Evolutionary conservation across 2,797 vertebrate species (phyloP).

Genomic region (Dromococcyx pavoninus): DNA sequence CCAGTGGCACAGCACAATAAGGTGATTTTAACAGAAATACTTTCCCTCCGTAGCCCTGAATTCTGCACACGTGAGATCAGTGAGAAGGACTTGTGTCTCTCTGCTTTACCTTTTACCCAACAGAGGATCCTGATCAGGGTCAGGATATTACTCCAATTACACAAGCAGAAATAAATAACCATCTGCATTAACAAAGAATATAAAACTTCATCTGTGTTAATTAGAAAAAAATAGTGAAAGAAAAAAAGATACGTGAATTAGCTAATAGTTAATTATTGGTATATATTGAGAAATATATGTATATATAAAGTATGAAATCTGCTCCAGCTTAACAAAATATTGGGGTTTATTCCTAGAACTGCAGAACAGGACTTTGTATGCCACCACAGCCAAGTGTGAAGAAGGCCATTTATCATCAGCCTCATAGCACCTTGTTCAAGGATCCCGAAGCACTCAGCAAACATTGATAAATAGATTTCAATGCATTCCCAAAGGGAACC

Average conservation of each 20-base stretch:
- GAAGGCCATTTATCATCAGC: neutral
- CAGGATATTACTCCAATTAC: neutral
- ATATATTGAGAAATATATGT: neutral
- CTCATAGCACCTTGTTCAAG: neutral
- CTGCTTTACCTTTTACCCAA: neutral
- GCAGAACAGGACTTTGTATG: neutral
- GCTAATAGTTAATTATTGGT: neutral
- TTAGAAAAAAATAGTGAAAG: neutral
- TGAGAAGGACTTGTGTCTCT: neutral
- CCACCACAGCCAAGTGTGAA: neutral
- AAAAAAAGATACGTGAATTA: neutral
- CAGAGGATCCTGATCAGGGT: neutral
- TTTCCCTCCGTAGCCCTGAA: neutral
- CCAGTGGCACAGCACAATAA: neutral
- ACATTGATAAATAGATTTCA: neutral
- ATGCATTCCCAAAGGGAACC: neutral
- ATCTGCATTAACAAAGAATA: neutral
- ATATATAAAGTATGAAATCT: neutral
- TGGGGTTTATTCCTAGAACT: neutral
- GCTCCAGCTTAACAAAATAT: neutral
- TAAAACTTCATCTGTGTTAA: neutral
- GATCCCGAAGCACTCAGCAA: slow-evolving; percentile 1
- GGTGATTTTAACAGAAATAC: neutral
- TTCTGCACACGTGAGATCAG: neutral
- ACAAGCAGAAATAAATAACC: neutral